Evolutionary conservation across 1,140 invertebrate species (phyloP), one percentile per base, ranked within the genome.

Genomic region (Parasteatoda tepidariorum): DNA sequence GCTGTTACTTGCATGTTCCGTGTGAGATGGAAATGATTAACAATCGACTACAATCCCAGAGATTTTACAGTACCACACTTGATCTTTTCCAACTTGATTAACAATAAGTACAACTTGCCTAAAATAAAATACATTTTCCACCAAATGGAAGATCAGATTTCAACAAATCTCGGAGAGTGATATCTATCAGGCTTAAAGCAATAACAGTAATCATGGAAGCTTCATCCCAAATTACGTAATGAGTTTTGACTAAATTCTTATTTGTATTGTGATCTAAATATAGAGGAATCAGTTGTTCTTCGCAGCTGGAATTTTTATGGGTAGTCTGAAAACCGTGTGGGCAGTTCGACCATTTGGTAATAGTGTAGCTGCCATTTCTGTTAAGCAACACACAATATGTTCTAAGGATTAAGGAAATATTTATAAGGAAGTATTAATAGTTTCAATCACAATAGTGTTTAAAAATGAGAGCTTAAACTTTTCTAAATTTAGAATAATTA

Each of bases 331-430:
- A 68, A 87, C 86, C 3, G 88, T 90, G 88, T 92, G 90, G 64
- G 89, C 89, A 34, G 90, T 92, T 87, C 88, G 83, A 24, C 91
- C 91, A 85, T 88, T 88, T 67, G 87, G 78, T 73, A 92, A 78
- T 24, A 91, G 87, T 55, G 89, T 91, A 24, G 91, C 90, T 31
- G 91, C 90, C 59, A 92, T 91, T 74, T 90, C 91, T 28, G 91
- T 41, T 89, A 90, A 64, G 91, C 90, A 41, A 91, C 85, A 3
- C 89, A 89, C 11, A 91, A 59, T 24, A 88, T 88, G 71, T 89
- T 88, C n/a, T 87, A n/a, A n/a, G n/a, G n/a, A n/a, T n/a, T n/a
- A n/a, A n/a, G n/a, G n/a, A n/a, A n/a, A n/a, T n/a, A n/a, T n/a
- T n/a, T n/a, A n/a, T n/a, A n/a, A n/a, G n/a, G n/a, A n/a, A n/a